Evolutionary conservation across 2,888 invertebrate species (phyloP).

Genomic region (Campoplex capitator): DNA sequence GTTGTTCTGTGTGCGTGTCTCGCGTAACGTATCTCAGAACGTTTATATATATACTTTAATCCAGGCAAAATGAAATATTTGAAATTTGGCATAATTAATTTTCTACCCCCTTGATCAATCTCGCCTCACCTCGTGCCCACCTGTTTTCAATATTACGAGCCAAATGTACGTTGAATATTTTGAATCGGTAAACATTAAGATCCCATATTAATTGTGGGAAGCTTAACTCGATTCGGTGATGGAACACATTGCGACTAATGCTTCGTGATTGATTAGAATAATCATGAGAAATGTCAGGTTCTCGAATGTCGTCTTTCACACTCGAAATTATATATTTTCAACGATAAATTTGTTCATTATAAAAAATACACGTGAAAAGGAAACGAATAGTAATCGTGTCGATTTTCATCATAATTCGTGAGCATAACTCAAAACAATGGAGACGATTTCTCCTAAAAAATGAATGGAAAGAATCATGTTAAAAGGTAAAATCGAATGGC

Average conservation of each 20-base stretch:
- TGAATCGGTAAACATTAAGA: neutral
- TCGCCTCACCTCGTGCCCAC: neutral
- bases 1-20: neutral
- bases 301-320: neutral
- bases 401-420: neutral
- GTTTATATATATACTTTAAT: neutral
- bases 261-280: neutral
- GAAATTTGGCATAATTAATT: constrained; percentile 64
- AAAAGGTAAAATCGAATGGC: neutral
- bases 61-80: constrained; percentile 41
- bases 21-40: neutral
- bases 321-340: neutral
- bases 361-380: neutral
- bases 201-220: neutral
- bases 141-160: neutral
- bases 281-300: neutral
- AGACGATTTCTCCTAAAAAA: neutral
- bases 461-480: neutral
- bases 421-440: neutral
- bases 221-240: neutral
- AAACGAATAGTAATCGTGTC: neutral
- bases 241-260: neutral
- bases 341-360: neutral
- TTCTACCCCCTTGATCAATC: constrained; percentile 11
- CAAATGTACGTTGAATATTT: constrained; percentile 30